A percentile compares a stretch with the other conserved stretches of the same genome.
phyloP scores from a whole-genome alignment of 2,797 vertebrate species.

The Gambusia yucatana region DNA sequence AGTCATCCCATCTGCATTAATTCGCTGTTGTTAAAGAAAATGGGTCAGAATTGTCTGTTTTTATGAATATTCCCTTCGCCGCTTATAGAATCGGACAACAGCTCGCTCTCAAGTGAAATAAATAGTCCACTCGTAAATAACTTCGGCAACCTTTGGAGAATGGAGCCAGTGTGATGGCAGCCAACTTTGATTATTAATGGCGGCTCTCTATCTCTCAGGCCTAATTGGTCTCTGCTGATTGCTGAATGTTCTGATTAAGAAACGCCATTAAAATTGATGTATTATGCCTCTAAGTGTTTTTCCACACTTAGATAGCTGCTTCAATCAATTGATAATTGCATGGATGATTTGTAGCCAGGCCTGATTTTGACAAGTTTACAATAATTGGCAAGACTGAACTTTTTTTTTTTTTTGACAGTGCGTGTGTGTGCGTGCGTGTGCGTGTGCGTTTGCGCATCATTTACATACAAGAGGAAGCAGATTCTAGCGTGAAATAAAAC shows the following conservation, averaged over 20 bases:
- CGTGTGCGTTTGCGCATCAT: not conserved
- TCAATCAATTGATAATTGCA: conserved; percentile 82
- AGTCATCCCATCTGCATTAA: conserved; percentile 14
- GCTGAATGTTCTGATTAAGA: conserved; percentile 81
- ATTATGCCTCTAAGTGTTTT: conserved; percentile 75
- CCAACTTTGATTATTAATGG: conserved; percentile 79
- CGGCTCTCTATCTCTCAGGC: conserved; percentile 72
- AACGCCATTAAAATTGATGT: conserved; percentile 81
- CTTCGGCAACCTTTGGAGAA: conserved; percentile 44
- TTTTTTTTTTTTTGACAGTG: conserved; percentile 8
- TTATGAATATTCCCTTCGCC: not conserved
- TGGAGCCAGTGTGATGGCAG: conserved; percentile 54
- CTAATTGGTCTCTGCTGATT: conserved; percentile 84
- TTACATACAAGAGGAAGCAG: not conserved
- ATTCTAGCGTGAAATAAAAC: conserved; percentile 2
- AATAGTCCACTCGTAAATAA: conserved; percentile 48
- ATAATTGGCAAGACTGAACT: conserved; percentile 54
- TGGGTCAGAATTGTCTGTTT: not conserved
- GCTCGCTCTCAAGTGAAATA: conserved; percentile 23
- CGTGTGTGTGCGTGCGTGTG: no score
- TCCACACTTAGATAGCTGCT: conserved; percentile 71
- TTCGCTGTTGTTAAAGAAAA: conserved; percentile 18
- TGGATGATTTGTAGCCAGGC: conserved; percentile 73
- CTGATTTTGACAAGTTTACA: conserved; percentile 70
- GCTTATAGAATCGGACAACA: conserved; percentile 14